Evolutionary conservation across 2,797 vertebrate species (phyloP).

Genomic region (Cyclura pinguis): DNA sequence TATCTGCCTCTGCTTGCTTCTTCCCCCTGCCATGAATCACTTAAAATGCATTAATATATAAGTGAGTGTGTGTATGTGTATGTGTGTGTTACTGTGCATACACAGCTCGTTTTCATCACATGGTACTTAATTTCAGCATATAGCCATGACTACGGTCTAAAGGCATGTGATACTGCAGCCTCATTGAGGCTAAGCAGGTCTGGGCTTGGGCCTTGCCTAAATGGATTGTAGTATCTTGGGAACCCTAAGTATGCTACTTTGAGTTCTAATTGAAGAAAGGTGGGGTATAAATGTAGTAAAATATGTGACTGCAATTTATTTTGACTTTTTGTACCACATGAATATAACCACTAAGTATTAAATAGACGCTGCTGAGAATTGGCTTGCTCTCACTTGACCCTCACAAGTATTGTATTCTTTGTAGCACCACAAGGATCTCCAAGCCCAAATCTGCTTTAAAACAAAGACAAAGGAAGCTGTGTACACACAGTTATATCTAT

Average conservation of each 20-base stretch:
- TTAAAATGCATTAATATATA: conserved; percentile 68
- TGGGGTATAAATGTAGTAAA: background rate
- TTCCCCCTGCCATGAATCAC: conserved; percentile 63
- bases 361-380: background rate
- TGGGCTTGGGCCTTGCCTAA: background rate
- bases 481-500: conserved; percentile 52
- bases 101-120: conserved; percentile 80
- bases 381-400: too few relatives aligned
- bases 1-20: conserved; percentile 79
- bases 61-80: conserved; percentile 50
- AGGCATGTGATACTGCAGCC: background rate
- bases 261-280: background rate
- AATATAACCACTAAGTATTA: background rate
- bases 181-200: background rate
- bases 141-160: conserved; percentile 12
- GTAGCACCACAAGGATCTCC: conserved; percentile 30
- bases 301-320: conserved; percentile 9
- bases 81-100: conserved; percentile 57
- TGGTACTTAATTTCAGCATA: conserved; percentile 70
- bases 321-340: background rate
- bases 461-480: conserved; percentile 47
- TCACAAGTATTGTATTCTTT: background rate
- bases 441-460: conserved; percentile 57
- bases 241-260: background rate
- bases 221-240: background rate